Conservation (phyloP, 2,888 invertebrate genomes). For the Xestia sexstrigata region DNA sequence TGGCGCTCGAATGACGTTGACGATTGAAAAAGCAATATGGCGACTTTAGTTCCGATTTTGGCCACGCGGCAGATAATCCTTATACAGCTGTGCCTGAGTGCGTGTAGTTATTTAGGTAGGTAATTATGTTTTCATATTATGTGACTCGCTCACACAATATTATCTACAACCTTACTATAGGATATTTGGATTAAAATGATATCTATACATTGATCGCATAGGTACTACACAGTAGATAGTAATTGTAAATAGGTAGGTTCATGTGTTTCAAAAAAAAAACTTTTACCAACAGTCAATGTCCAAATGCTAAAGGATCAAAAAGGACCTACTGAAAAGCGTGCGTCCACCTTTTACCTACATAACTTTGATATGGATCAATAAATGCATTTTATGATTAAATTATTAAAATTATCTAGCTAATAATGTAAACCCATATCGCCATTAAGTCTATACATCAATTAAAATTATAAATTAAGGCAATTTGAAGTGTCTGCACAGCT, state of each 20-base stretch:
- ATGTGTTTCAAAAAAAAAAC: neutral
- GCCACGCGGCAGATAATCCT: neutral
- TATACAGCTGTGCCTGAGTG: neutral
- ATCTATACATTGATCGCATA: slow-evolving; percentile 29
- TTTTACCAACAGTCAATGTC: neutral
- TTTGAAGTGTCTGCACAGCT: slow-evolving; percentile 24
- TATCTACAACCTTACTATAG: neutral
- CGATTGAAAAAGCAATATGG: neutral
- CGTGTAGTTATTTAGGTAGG: neutral
- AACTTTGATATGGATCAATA: slow-evolving; percentile 35
- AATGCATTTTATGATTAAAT: slow-evolving; percentile 45
- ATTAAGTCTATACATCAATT: slow-evolving; percentile 18
- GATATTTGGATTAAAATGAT: slow-evolving; percentile 2
- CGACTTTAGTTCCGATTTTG: neutral
- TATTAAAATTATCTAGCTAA: slow-evolving; percentile 20
- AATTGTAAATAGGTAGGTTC: neutral
- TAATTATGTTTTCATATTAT: neutral
- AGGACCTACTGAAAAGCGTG: neutral
- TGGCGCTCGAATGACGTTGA: neutral
- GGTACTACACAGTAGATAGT: slow-evolving; percentile 5
- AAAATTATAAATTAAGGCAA: slow-evolving; percentile 29
- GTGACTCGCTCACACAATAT: neutral
- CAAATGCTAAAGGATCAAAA: slow-evolving; percentile 9
- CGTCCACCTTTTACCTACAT: slow-evolving; percentile 8
- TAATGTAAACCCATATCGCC: slow-evolving; percentile 43